Percentiles rank a stretch among this genome's conserved stretches.
Conservation (phyloP, 2,113 vertebrate genomes). For the Scalopus aquaticus region DNA sequence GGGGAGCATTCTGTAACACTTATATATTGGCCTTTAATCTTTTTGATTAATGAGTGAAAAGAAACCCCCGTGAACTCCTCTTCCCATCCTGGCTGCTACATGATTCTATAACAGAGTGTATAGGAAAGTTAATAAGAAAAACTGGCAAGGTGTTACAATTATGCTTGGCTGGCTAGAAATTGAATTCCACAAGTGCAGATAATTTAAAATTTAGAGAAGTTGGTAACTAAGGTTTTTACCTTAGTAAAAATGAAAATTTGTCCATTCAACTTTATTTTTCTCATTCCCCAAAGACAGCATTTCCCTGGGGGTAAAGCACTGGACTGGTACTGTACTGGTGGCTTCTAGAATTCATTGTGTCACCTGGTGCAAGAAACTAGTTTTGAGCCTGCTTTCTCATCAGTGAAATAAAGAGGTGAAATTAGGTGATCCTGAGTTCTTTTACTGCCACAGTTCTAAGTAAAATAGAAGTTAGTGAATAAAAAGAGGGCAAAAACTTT, state of each 20-base stretch:
- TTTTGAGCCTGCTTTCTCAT: background rate
- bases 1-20: conserved; percentile 6
- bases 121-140: conserved; percentile 65
- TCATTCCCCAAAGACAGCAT: background rate
- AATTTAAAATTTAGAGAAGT: conserved; percentile 54
- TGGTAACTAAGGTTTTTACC: conserved; percentile 27
- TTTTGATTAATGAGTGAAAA: conserved; percentile 58
- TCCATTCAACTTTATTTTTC: background rate
- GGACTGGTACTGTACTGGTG: rapidly evolving
- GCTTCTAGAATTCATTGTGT: background rate
- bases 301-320: background rate
- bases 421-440: background rate
- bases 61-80: conserved; percentile 47
- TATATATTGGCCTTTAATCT: conserved; percentile 47
- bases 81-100: conserved; percentile 31
- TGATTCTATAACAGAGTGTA: conserved; percentile 42
- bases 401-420: background rate
- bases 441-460: background rate
- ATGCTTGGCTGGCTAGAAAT: conserved; percentile 63
- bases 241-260: conserved; percentile 49
- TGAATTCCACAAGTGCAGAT: conserved; percentile 69
- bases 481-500: background rate
- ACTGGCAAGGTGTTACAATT: conserved; percentile 65
- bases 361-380: background rate
- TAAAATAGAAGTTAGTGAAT: background rate